Evolutionary conservation across 92 coral and sea anemone species (phyloP).

Genomic region (Muricea muricata): DNA sequence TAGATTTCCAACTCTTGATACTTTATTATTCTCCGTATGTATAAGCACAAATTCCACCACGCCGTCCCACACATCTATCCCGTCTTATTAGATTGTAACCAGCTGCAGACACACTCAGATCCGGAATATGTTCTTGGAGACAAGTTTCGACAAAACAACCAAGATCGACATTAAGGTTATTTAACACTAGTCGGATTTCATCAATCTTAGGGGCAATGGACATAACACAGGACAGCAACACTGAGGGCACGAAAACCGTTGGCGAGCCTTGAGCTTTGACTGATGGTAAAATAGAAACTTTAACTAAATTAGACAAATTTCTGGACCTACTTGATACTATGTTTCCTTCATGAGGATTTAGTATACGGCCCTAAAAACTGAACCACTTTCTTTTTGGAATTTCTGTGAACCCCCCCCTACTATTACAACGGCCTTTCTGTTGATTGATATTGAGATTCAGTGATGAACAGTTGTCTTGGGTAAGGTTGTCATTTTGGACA

Average conservation of each 20-base stretch:
- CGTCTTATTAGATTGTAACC: slow-evolving; percentile 69
- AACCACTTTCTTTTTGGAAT: too few relatives aligned
- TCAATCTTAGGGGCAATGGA: slow-evolving; percentile 68
- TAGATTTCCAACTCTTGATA: slow-evolving; percentile 38
- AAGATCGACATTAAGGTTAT: slow-evolving; percentile 57
- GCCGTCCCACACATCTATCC: slow-evolving; percentile 56
- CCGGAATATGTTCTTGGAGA: slow-evolving; percentile 64
- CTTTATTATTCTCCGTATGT: slow-evolving; percentile 25
- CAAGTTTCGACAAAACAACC: slow-evolving; percentile 67
- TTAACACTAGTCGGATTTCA: slow-evolving; percentile 58
- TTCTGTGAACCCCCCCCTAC: too few relatives aligned
- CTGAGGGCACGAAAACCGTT: neutral
- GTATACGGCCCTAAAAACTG: too few relatives aligned
- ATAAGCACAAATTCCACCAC: slow-evolving; percentile 71
- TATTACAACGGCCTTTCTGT: too few relatives aligned
- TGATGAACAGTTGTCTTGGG: too few relatives aligned
- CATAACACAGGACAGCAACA: slow-evolving; percentile 59
- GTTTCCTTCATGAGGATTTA: too few relatives aligned
- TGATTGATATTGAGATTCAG: too few relatives aligned
- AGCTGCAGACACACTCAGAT: slow-evolving; percentile 51
- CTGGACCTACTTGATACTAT: too few relatives aligned
- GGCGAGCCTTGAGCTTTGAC: slow-evolving; percentile 36
- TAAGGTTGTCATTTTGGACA: too few relatives aligned
- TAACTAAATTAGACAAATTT: too few relatives aligned
- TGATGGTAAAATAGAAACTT: too few relatives aligned